phyloP scores from a whole-genome alignment of 2,797 vertebrate genomes.

The Pitangus sulphuratus region DNA sequence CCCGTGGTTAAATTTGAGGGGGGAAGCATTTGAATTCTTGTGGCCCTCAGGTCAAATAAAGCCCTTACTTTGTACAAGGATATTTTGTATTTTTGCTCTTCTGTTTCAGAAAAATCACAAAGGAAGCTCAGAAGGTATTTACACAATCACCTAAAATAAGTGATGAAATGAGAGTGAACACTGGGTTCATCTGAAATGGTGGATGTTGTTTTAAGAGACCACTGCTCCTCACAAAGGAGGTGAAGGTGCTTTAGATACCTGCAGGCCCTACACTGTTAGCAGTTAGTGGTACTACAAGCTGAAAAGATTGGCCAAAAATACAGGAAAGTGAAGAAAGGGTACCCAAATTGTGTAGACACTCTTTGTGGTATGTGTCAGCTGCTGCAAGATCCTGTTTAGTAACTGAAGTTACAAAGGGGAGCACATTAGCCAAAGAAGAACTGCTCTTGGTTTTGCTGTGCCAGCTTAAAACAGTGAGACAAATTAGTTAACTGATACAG shows the following conservation, averaged over 20 bases:
- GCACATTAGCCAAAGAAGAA: constrained; percentile 27
- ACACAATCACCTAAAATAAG: not conserved
- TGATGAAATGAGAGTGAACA: not conserved
- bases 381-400: constrained; percentile 57
- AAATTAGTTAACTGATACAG: constrained; percentile 33
- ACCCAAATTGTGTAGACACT: not conserved
- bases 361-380: not conserved
- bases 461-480: constrained; percentile 33
- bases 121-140: not conserved
- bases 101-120: not conserved
- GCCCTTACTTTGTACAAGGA: not conserved
- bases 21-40: not conserved
- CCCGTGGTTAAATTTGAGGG: not conserved
- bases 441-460: constrained; percentile 23
- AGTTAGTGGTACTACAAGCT: not conserved
- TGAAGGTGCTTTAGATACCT: not conserved
- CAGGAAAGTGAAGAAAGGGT: constrained; percentile 49
- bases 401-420: constrained; percentile 13
- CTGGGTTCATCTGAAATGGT: not conserved
- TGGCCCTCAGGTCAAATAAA: not conserved
- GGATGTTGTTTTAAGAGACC: not conserved
- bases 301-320: constrained; percentile 6
- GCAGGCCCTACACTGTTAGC: not conserved
- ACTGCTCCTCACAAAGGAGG: not conserved
- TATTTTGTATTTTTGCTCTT: not conserved